A percentile compares a stretch with the other conserved stretches of the same genome.
phyloP scores from a whole-genome alignment of 2,888 invertebrate genomes.

The Caenorhabditis sp. region DNA sequence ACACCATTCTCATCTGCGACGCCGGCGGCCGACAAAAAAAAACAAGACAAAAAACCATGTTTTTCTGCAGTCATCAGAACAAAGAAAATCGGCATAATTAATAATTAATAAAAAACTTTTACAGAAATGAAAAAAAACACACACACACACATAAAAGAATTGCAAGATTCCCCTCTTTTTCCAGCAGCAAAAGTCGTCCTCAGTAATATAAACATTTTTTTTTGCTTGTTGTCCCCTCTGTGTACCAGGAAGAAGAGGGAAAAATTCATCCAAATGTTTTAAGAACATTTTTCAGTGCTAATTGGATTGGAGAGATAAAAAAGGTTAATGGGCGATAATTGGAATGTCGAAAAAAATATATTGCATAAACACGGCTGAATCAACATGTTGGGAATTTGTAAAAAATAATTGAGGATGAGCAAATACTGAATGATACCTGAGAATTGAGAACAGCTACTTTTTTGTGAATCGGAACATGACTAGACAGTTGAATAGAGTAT shows the following conservation, averaged over 20 bases:
- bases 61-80: neutral
- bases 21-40: neutral
- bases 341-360: neutral
- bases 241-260: neutral
- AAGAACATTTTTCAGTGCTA: neutral
- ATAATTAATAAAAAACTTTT: neutral
- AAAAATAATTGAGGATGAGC: too few species aligned
- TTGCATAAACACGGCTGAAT: too few species aligned
- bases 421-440: too few species aligned
- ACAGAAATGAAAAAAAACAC: neutral
- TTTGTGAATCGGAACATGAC: too few species aligned
- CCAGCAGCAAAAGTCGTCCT: neutral
- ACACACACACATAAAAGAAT: too few species aligned
- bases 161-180: neutral
- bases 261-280: neutral
- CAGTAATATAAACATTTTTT: neutral
- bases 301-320: neutral
- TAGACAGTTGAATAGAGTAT: too few species aligned
- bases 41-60: neutral
- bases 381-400: too few species aligned
- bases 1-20: neutral
- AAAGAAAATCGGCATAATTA: neutral
- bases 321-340: neutral
- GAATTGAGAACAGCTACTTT: too few species aligned
- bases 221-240: neutral